Base-by-base conservation (phyloP, 37 sponge, comb jelly and placozoan genomes). In the Haliclona indistincta region DNA sequence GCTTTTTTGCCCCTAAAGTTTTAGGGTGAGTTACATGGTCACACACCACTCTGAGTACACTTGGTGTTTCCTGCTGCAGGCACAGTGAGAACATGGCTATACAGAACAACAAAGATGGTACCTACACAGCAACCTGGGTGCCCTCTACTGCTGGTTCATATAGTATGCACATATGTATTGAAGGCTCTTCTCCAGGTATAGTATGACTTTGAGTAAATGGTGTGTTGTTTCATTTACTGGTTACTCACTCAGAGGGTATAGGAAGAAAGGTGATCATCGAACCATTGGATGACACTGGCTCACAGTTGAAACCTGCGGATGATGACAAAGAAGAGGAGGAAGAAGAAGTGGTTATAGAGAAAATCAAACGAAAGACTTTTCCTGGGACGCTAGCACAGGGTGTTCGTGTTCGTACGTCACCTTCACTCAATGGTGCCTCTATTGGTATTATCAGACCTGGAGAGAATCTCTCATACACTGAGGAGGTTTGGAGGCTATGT, bases 41-140 rank as follows among this genome's bases (percentile, higher is more conserved):
- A 42, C 41, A 47, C 32, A 47, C 1, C 30, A 20, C 3, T 39
- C 33, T 81, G 32, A 73, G 4, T 37, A 4, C 43, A 19, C n/a
- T 38, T 54, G 32, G n/a, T 25, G 67, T 68, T 38, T n/a, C 3
- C 26, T 4, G 40, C 6, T 68, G 13, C 53, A 91, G 92, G 65
- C 71, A 67, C 30, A 37, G 76, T 43, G 80, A 84, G 56, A 77
- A 67, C 28, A 67, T 95, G 66, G 71, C 54, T 15, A 42, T 95
- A 58, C 56, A 74, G 23, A 73, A 61, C 23, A 71, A 85, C 35
- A 52, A 88, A 26, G 86, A 97, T 44, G 95, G 95, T 41, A 81
- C 80, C 42, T 97, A 97, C 62, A 71, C 78, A 44, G 93, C 78
- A 28, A 83, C 54, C 54, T 97, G 95, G 95, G 79, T 82, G 0